Evolutionary conservation across 2,113 vertebrate genomes (phyloP), one percentile per base, ranked within the genome.

Genomic region (Terrapene triunguis): DNA sequence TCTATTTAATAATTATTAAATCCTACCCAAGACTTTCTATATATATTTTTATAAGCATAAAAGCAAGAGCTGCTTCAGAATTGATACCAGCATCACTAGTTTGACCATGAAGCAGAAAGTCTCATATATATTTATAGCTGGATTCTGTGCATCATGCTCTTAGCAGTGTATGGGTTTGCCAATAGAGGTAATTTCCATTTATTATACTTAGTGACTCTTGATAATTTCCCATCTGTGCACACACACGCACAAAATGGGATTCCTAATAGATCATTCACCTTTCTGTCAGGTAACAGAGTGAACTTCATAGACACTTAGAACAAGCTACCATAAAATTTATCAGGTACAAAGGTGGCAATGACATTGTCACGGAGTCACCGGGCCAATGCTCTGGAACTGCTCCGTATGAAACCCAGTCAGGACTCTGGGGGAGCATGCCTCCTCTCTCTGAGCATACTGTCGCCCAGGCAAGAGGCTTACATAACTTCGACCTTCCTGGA

Each of bases 1-100:
- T 93, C 95, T 95, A 92, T 97, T 98, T 97, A 95, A 97, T 97
- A 97, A 98, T 96, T 96, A 97, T 97, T 97, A 97, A 95, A 95
- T 93, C 74, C 84, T 93, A 82, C 89, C 87, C 89, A 95, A 97
- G 96, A 91, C 89, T 92, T 95, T 79, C 44, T 97, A 35, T 96
- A 95, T 91, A 42, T 76, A 59, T 97, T 96, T 96, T 97, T 97
- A 96, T 95, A 93, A 96, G 84, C 86, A 84, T 88, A 95, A 94
- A 88, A 97, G 84, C n/a, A 54, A 59, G 94, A 93, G 88, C 84
- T 96, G 92, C 87, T 97, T 96, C 93, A 95, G 74, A 97, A 97
- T 89, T 96, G 97, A 98, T 95, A 93, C 47, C 79, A 95, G 91
- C 92, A 89, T 96, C 95, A 89, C 79, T 91, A 95, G 96, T 97